Percentiles rank a stretch among this genome's conserved stretches.
Conservation (phyloP, 2,797 vertebrate species). For the Aplochiton taeniatus region DNA sequence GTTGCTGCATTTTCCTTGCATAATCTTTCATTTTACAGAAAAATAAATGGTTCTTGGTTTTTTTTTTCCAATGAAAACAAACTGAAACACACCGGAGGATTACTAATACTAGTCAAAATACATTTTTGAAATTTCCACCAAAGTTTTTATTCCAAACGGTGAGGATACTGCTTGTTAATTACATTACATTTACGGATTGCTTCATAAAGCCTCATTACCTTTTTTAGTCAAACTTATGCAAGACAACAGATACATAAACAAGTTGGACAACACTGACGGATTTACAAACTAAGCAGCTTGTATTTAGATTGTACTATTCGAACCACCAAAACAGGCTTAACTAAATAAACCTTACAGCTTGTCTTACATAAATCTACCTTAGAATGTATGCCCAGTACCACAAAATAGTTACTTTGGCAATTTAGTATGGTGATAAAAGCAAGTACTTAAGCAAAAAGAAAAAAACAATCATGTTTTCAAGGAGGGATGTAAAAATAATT, state of each 20-base stretch:
- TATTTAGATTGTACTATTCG: slow-evolving; percentile 8
- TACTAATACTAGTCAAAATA: too few relatives aligned
- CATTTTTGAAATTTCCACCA: too few relatives aligned
- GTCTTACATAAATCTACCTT: slow-evolving; percentile 10
- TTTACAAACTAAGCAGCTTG: slow-evolving; percentile 6
- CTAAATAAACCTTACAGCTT: slow-evolving; percentile 25
- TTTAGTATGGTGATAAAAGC: not conserved
- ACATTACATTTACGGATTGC: not conserved
- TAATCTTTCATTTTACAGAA: too few relatives aligned
- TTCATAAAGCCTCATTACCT: not conserved
- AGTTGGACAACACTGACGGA: slow-evolving; percentile 10
- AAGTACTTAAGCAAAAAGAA: not conserved
- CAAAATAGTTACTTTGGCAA: not conserved
- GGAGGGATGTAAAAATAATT: slow-evolving; percentile 39
- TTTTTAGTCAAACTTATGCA: too few relatives aligned
- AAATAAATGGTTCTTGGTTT: too few relatives aligned
- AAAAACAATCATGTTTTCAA: slow-evolving; percentile 25
- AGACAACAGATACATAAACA: not conserved
- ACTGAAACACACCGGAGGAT: too few relatives aligned
- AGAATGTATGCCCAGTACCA: slow-evolving; percentile 8
- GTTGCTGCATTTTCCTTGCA: too few relatives aligned
- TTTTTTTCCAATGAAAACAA: too few relatives aligned
- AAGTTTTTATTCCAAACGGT: too few relatives aligned
- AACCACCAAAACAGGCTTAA: slow-evolving; percentile 11
- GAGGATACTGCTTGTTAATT: not conserved